A percentile compares a stretch with the other conserved stretches of the same genome.
These are phyloP conservation scores for Dolomedes plantarius DNA, from an alignment of 2,888 invertebrate genomes.

Conservation along the genomic window DNA sequence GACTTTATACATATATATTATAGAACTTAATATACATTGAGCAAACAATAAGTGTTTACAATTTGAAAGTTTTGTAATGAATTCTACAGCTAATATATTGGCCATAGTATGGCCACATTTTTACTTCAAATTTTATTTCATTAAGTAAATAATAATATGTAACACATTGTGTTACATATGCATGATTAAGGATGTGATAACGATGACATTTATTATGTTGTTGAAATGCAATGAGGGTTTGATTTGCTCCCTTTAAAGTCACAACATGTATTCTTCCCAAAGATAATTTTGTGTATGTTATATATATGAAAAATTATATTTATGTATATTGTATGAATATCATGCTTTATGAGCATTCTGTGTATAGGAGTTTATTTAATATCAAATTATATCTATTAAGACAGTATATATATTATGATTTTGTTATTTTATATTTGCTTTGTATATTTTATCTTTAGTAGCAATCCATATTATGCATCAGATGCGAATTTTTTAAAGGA, in stretches of 20 bases:
- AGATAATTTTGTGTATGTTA: slow-evolving; percentile 40
- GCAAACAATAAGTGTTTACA: no score
- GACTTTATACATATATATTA: no score
- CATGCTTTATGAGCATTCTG: background rate
- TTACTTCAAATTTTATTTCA: no score
- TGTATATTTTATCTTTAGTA: slow-evolving; percentile 48
- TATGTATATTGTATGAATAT: slow-evolving; percentile 36
- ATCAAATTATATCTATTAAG: background rate
- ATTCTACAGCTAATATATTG: no score
- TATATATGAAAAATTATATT: slow-evolving; percentile 20
- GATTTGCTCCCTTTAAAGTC: slow-evolving; percentile 14
- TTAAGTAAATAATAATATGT: no score
- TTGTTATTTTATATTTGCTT: slow-evolving; percentile 11
- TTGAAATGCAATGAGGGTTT: slow-evolving; percentile 9
- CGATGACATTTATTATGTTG: background rate
- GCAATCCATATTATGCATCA: slow-evolving; percentile 43
- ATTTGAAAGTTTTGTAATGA: no score
- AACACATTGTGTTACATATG: no score
- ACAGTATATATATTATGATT: slow-evolving; percentile 6
- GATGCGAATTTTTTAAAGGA: background rate
- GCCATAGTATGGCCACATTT: no score
- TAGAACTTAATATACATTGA: no score
- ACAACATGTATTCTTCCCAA: slow-evolving; percentile 45
- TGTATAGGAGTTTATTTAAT: background rate
- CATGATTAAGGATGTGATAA: background rate